Base-by-base conservation (phyloP, 2,888 invertebrate genomes). In the Metellina segmentata region DNA sequence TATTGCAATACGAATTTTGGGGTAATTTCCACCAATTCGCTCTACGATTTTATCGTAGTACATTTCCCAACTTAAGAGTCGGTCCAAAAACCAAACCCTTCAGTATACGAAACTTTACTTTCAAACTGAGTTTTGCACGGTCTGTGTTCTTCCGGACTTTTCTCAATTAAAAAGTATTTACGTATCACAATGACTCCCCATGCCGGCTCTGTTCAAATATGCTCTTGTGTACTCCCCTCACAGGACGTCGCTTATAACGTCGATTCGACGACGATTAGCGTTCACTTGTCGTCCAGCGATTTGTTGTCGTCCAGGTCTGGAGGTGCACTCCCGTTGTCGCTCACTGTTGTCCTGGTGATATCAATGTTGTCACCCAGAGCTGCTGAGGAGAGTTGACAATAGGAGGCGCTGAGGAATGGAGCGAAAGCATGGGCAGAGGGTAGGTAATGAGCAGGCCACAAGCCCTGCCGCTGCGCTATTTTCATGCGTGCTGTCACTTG, bases 401-500 rank as follows among this genome's bases (percentile, higher is more conserved):
- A 93, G n/a, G 93, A 88, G 16, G 93, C 85, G 52, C 93, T 89
- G 13, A 92, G 91, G 79, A 93, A 93, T 53, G 93, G 92, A 11
- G 90, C 88, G 49, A 92, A 93, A n/a, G 93, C 93, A 49, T 93
- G 93, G 0, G 90, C 89, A n/a, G 92, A 89, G n/a, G 91, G 89
- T 9, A 93, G 72, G 48, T 91, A 93, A 48, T 92, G 93, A 2
- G 92, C 89, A 11, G 90, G 90, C 93, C 93, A 93, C 61, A 93
- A 51, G 0, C 92, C 92, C 77, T 92, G 92, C 51, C 92, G 70
- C 20, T 93, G 93, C 1, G 93, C 92, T 7, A 93, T 85, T 81
- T 93, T 93, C 92, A 93, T 74, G 93, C 94, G 61, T 93, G 98
- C 97, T 0, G 98, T 98, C 94, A 99, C 95, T 94, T 99, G 99